These are phyloP conservation scores for Prostheceraeus crozeri DNA, from an alignment of 2,888 invertebrate genomes.

Conservation along the genomic window DNA sequence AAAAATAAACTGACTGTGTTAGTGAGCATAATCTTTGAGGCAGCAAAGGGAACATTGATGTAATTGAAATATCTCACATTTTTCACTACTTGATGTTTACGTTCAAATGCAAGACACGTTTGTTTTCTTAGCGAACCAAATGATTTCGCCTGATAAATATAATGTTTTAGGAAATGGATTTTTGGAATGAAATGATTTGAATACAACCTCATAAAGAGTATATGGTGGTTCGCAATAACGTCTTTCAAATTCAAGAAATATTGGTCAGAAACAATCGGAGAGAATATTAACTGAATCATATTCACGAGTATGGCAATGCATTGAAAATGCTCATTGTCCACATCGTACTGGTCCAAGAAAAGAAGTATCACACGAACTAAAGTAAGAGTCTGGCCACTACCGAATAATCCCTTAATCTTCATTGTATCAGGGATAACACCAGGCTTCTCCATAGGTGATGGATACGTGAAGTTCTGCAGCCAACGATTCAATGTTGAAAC, in stretches of 20 bases:
- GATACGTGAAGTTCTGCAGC: background rate
- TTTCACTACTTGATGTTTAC: constrained; percentile 18
- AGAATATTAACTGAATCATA: constrained; percentile 1
- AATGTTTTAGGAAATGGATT: constrained; percentile 15
- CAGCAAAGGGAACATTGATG: background rate
- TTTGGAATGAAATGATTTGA: constrained; percentile 17
- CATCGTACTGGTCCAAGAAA: background rate
- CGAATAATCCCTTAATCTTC: background rate
- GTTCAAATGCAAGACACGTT: constrained; percentile 18
- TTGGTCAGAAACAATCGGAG: background rate
- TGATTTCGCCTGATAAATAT: background rate
- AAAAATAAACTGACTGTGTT: constrained; percentile 7
- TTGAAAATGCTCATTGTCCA: background rate
- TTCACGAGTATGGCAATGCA: constrained; percentile 1
- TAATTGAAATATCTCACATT: constrained; percentile 23
- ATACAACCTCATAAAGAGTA: background rate
- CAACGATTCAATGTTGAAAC: background rate
- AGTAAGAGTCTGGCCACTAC: constrained; percentile 24
- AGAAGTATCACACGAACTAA: background rate
- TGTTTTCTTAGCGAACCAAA: constrained; percentile 7
- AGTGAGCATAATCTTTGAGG: constrained; percentile 7
- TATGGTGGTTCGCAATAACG: background rate
- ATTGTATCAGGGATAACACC: background rate
- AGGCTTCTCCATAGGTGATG: constrained; percentile 10
- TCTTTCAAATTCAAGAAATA: background rate